These are phyloP conservation scores for Torymus tubicola DNA, from an alignment of 2,888 invertebrate species.

Conservation along the genomic window DNA sequence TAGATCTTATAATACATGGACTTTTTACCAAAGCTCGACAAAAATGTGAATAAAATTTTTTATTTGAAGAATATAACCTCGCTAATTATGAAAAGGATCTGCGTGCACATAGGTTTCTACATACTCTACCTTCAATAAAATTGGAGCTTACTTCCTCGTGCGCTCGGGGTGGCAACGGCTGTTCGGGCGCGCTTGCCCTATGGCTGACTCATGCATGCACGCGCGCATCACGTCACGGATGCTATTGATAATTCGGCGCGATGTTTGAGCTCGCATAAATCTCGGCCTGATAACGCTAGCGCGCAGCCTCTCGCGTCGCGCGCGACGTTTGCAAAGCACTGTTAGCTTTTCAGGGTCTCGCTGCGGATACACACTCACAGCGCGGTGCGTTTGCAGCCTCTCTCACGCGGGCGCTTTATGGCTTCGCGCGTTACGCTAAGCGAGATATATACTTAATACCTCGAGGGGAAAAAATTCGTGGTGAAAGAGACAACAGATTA, in stretches of 20 bases:
- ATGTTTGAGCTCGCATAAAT: conserved; percentile 66
- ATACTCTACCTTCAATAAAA: too few relatives aligned
- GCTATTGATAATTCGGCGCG: conserved; percentile 58
- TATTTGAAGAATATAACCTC: too few relatives aligned
- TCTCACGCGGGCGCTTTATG: conserved; percentile 10
- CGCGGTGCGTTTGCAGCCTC: neutral
- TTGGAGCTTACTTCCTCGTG: too few relatives aligned
- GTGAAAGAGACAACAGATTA: neutral
- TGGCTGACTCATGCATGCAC: neutral
- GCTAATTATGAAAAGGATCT: too few relatives aligned
- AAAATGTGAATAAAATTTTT: too few relatives aligned
- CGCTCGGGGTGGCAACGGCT: too few relatives aligned
- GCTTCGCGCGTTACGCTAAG: neutral
- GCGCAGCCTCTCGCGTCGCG: conserved; percentile 16
- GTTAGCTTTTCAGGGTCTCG: conserved; percentile 57
- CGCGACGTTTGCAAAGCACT: conserved; percentile 57
- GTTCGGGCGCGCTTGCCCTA: neutral
- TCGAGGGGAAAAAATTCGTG: neutral
- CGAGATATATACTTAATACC: neutral
- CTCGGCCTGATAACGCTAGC: conserved; percentile 31
- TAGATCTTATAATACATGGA: too few relatives aligned
- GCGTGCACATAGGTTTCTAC: too few relatives aligned
- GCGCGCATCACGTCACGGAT: conserved; percentile 22
- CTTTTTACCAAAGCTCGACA: too few relatives aligned
- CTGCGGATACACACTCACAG: neutral